Base-by-base conservation (phyloP, 2,113 vertebrate species). In the Andinoacara biseriatus region DNA sequence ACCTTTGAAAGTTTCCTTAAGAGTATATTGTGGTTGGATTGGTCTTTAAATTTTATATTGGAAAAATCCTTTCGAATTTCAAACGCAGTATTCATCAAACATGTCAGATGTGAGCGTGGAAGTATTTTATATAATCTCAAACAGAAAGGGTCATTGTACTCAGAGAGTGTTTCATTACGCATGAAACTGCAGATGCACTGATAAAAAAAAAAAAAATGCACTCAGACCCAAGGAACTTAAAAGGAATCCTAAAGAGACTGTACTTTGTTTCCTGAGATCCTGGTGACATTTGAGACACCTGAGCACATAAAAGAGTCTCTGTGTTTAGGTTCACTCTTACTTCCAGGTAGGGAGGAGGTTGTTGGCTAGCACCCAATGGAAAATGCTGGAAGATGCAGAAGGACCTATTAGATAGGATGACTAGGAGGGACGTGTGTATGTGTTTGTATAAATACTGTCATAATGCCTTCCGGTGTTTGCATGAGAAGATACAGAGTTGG, bases 401-500 rank as follows among this genome's bases (percentile, higher is more conserved):
- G 65, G 78, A 79, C 76, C 82, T 49, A 84, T 89, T 83, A 82
- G 85, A 90, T 83, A 59, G 83, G 82, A 80, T 58, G 72, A 82
- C 78, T 52, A 85, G 35, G 33, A 78, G 58, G 22, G 72, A 63
- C 26, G 61, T 33, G 35, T 10, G 56, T 75, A 69, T 78, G 83
- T 63, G 83, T 77, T 58, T 80, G 86, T 89, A 86, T 90, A 92
- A 90, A 93, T 75, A 90, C 87, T 93, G 93, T 92, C 91, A 89
- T n/a, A 1, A 38, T 80, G 62, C 75, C 61, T 91, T 94, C 82
- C 80, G 86, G 84, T 87, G 88, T 91, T 87, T 90, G 85, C 75
- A 63, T 49, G 79, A 90, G 81, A 67, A 14, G 81, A 74, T 35
- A 62, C 75, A 84, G 80, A 82, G 54, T 72, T 62, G 82, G 76